Evolutionary conservation across 2,888 invertebrate species (phyloP).

Genomic region (Agrochola lychnidis): DNA sequence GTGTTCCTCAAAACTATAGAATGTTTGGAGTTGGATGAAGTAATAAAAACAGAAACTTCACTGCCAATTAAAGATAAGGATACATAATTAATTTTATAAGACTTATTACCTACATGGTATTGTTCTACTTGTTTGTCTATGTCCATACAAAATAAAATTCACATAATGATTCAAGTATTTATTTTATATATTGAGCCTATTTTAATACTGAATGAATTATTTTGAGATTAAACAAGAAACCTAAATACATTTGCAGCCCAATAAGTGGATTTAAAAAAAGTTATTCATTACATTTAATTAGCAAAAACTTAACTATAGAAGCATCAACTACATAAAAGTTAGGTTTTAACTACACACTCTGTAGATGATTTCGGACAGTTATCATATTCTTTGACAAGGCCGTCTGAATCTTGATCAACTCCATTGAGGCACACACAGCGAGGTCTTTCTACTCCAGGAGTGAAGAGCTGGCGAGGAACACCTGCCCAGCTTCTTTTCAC

Average conservation of each 20-base stretch:
- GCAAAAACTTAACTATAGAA: not conserved
- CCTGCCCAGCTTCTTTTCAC: conserved; percentile 96
- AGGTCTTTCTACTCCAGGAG: conserved; percentile 92
- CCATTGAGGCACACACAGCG: conserved; percentile 96
- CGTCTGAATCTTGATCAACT: conserved; percentile 83
- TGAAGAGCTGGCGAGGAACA: conserved; percentile 95
- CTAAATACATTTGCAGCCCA: not conserved
- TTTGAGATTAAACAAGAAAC: not conserved
- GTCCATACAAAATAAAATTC: conserved; percentile 58
- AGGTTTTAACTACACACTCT: conserved; percentile 84
- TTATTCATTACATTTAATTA: not conserved
- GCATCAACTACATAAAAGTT: conserved; percentile 6
- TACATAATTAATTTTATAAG: conserved; percentile 54
- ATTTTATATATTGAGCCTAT: conserved; percentile 4
- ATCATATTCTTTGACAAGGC: conserved; percentile 92
- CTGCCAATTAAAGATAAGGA: conserved; percentile 68
- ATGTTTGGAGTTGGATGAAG: conserved; percentile 87
- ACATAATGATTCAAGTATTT: conserved; percentile 13
- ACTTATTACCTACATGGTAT: conserved; percentile 74
- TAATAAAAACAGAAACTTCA: conserved; percentile 77
- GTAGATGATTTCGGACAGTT: conserved; percentile 91
- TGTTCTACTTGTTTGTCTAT: conserved; percentile 42
- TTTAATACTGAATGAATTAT: not conserved
- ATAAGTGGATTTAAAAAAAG: not conserved
- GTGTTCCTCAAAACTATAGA: conserved; percentile 90